Percentiles rank a stretch among this genome's conserved stretches.
These are phyloP conservation scores for Dynastes tityus DNA, from an alignment of 2,888 invertebrate species.

Conservation along the genomic window DNA sequence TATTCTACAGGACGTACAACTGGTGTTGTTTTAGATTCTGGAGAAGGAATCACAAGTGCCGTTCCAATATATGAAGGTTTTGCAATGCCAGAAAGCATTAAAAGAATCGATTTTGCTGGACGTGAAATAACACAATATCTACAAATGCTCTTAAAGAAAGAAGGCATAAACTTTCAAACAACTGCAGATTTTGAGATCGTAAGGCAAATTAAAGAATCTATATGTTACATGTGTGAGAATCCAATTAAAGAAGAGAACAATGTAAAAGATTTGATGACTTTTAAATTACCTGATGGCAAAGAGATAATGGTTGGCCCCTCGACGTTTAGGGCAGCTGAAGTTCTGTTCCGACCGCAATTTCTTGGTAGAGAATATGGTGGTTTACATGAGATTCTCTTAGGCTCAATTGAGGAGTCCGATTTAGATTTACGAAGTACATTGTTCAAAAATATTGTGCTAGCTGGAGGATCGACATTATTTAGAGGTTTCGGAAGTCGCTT, in stretches of 20 bases:
- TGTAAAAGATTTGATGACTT: conserved; percentile 12
- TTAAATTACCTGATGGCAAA: conserved; percentile 50
- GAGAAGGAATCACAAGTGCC: conserved; percentile 48
- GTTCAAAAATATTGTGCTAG: conserved; percentile 48
- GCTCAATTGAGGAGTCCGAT: conserved; percentile 48
- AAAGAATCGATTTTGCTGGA: conserved; percentile 48
- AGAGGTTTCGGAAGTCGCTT: conserved; percentile 96
- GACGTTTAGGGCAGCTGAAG: conserved; percentile 48
- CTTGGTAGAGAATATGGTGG: conserved; percentile 49
- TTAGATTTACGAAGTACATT: conserved; percentile 49
- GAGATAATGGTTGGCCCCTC: conserved; percentile 35
- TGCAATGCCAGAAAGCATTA: conserved; percentile 45
- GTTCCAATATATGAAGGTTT: conserved; percentile 51
- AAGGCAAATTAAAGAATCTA: conserved; percentile 47
- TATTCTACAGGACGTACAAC: conserved; percentile 50
- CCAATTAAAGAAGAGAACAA: conserved; percentile 38
- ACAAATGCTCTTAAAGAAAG: conserved; percentile 45
- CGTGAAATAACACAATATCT: conserved; percentile 50
- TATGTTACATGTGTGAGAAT: conserved; percentile 47
- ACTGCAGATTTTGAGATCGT: conserved; percentile 45
- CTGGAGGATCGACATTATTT: conserved; percentile 51
- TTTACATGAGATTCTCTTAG: conserved; percentile 43
- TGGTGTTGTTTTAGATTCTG: conserved; percentile 49
- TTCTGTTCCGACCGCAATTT: conserved; percentile 48
- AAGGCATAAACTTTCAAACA: conserved; percentile 44